Evolutionary conservation across 2,797 vertebrate genomes (phyloP).

Genomic region (Melanotaenia boesemani): DNA sequence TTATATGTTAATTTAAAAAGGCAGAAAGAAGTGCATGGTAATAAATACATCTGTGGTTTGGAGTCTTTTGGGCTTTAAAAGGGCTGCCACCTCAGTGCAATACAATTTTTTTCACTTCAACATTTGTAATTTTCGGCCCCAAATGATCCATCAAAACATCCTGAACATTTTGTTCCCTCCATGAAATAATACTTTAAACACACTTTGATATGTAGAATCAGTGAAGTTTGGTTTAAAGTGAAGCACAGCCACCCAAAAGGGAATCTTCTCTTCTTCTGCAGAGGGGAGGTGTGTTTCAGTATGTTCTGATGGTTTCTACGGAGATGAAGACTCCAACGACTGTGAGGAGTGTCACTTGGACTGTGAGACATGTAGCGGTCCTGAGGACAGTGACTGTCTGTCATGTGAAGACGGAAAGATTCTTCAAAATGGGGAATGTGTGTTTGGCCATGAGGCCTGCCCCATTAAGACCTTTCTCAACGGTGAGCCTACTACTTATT

Average conservation of each 20-base stretch:
- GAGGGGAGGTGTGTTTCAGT: slow-evolving; percentile 84
- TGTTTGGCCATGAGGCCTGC: slow-evolving; percentile 68
- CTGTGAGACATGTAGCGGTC: slow-evolving; percentile 86
- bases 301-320: slow-evolving; percentile 87
- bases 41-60: neutral
- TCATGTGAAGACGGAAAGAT: slow-evolving; percentile 73
- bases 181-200: neutral
- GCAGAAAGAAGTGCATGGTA: neutral
- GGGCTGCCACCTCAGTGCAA: neutral
- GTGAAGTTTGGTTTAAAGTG: neutral
- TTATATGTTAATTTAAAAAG: neutral
- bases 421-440: slow-evolving; percentile 79
- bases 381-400: slow-evolving; percentile 79
- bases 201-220: slow-evolving; percentile 2
- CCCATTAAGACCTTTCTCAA: slow-evolving; percentile 74
- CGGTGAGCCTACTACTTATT: slow-evolving; percentile 74
- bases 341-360: slow-evolving; percentile 88
- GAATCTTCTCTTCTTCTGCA: slow-evolving; percentile 60
- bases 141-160: neutral
- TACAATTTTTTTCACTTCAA: neutral
- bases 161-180: neutral
- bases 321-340: slow-evolving; percentile 83
- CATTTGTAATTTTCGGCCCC: neutral
- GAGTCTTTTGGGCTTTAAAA: neutral
- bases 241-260: neutral